Conservation (phyloP, 2,888 invertebrate genomes). For the Gastracanthus pulcherrimus region DNA sequence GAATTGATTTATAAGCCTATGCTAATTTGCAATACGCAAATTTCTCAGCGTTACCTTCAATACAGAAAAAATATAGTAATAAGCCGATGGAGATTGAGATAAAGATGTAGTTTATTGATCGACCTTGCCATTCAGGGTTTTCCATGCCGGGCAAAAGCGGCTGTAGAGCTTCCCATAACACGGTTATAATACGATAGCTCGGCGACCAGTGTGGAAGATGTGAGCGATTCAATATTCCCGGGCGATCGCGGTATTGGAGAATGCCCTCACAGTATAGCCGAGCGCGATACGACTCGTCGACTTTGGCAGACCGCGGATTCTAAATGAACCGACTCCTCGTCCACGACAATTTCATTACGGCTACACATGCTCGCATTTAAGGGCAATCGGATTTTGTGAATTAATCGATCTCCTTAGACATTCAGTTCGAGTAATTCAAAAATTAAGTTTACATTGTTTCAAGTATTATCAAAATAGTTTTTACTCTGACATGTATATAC, state of each 20-base stretch:
- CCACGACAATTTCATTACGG: constrained; percentile 39
- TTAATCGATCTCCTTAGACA: background rate
- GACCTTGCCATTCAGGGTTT: constrained; percentile 53
- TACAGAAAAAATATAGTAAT: background rate
- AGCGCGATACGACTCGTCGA: background rate
- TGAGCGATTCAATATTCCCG: constrained; percentile 64
- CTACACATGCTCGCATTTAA: background rate
- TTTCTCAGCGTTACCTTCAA: background rate
- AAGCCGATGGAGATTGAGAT: background rate
- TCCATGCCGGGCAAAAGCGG: constrained; percentile 6
- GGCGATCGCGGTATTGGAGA: constrained; percentile 59
- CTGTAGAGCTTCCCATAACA: background rate
- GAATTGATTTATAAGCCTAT: too few species aligned
- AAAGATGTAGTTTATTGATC: constrained; percentile 43
- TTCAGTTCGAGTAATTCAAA: too few species aligned
- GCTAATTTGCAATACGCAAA: too few species aligned
- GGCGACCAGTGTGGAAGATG: constrained; percentile 47
- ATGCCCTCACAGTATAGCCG: constrained; percentile 61
- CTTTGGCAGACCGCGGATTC: constrained; percentile 22
- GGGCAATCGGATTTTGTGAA: background rate
- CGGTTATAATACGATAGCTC: background rate
- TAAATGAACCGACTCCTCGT: constrained; percentile 9
- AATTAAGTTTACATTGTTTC: too few species aligned
- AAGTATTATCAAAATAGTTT: too few species aligned
- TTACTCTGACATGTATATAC: too few species aligned